Base-by-base conservation (phyloP, 2,113 vertebrate genomes). In the Chloroceryle aenea region DNA sequence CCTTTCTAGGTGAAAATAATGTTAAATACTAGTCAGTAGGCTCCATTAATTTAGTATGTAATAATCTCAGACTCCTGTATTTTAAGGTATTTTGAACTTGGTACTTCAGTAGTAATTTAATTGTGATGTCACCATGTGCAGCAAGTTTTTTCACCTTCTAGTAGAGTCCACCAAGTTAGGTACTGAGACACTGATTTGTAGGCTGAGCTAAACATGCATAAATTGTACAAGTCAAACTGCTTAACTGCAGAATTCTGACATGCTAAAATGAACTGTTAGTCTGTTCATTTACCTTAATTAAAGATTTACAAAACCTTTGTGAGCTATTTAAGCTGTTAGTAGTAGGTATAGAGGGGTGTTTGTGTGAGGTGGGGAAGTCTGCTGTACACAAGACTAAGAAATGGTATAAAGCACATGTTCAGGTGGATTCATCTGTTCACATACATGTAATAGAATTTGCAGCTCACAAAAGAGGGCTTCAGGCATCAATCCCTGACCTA, bases 251-350 rank as follows among this genome's bases (percentile, higher is more conserved):
- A 89, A 87, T 91, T 95, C 75, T 79, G 80, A 66, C 74, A 14
- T 81, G 58, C 47, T 62, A 73, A 75, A 93, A 95, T 85, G 66
- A 91, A 74, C 78, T 55, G 50, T 85, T 95, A 63, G 36, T 80
- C 56, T 90, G 22, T 85, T 97, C 34, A 42, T 91, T 94, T 96
- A 50, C 77, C 93, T 97, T 97, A 96, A 97, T 97, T 97, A 97
- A 96, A 97, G 96, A 89, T 92, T 73, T 84, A 21, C 84, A 92
- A 95, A 71, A 66, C 77, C 80, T 96, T 95, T 84, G 67, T 97
- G 91, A 95, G 72, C 48, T 87, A 38, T 95, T 69, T 59, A 47
- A 47, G 17, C 25, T 93, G 62, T 40, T 75, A 72, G 21, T 89
- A 94, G 81, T 91, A 82, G 92, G 77, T 55, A 63, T 75, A 71